Evolutionary conservation across 2,888 invertebrate species (phyloP), one percentile per base, ranked within the genome.

Genomic region (Amblyteles armatorius): DNA sequence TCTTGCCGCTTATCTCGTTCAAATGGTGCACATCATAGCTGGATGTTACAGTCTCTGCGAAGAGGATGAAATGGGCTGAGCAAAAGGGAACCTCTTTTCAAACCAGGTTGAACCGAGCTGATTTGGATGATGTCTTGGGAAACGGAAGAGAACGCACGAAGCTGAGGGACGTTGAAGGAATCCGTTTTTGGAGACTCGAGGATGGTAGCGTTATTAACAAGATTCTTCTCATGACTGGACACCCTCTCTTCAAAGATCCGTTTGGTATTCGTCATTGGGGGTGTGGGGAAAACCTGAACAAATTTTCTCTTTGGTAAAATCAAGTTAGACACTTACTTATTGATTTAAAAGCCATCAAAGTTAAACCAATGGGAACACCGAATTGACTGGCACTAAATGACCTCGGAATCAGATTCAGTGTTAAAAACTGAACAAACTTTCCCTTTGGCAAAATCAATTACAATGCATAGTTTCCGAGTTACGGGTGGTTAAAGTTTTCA

Each of bases 61-160:
- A 55, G 55, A 55, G 36, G 36, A 71, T 36, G 33, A 71, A 55
- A 71, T 55, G 48, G 3, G 13, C 44, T 44, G 13, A 19, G 26
- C 1, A 29, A 55, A 55, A 55, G 26, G 36, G 36, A 13, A 71
- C 7, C 26, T 9, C 36, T 36, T 36, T 36, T 36, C 9, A 9
- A 9, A 36, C 36, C 36, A 7, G 7, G 9, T 36, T 1, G 36
- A 13, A 52, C 3, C 16, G 19, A 26, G 44, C 22, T 33, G 60
- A 29, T 60, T 6, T 60, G 60, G 13, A 60, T 60, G 26, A 60
- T 60, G 29, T 33, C 13, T 16, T 33, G 29, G 3, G 60, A 60
- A 33, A 60, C 16, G 7, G 60, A 60, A 60, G 6, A 60, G 26
- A 60, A 60, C 16, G 60, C 5, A 29, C 26, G 33, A 16, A 26